Evolutionary conservation across 2,888 invertebrate genomes (phyloP), one percentile per base, ranked within the genome.

Genomic region (Orchesella flavescens): DNA sequence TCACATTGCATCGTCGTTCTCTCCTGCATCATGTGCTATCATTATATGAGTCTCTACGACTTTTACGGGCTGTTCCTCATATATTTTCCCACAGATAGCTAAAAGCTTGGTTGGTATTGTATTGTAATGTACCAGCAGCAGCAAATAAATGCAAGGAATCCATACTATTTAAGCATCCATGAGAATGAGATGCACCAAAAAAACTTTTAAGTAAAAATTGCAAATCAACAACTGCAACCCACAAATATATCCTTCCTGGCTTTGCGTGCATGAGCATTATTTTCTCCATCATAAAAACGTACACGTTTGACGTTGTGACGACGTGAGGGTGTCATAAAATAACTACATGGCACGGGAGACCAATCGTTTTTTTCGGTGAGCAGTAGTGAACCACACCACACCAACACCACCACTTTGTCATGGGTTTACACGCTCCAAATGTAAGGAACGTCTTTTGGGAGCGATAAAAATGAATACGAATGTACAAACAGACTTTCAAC

Each of bases 341-440:
- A 34, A 34, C 21, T 76, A 55, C 65, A 66, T 46, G 59, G 76
- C 57, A 76, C 68, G 68, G 55, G 66, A 68, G 46, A 21, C 57
- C 19, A 68, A 68, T 76, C 43, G 49, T 21, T 21, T 23, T 21
- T 21, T 69, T 5, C 57, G 57, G 43, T 43, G 65, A 57, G 19
- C 9, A 44, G 61, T 1, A 73, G 12, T 46, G 61, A 72, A 59
- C 73, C 44, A 61, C 73, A 73, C 59, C 61, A 24, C 24, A 66
- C 65, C 49, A 53, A 66, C 68, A 55, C 74, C 68, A 55, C 74
- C 57, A 57, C 55, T 76, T 76, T 76, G 76, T 76, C 76, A 76
- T 76, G 75, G 75, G 65, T 55, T 75, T 75, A 75, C 74, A 63
- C 75, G 75, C 75, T 75, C 65, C 65, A 69, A 76, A 49, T 72